These are phyloP conservation scores for Chelonoidis abingdonii DNA, from an alignment of 2,113 vertebrate species.

Conservation along the genomic window DNA sequence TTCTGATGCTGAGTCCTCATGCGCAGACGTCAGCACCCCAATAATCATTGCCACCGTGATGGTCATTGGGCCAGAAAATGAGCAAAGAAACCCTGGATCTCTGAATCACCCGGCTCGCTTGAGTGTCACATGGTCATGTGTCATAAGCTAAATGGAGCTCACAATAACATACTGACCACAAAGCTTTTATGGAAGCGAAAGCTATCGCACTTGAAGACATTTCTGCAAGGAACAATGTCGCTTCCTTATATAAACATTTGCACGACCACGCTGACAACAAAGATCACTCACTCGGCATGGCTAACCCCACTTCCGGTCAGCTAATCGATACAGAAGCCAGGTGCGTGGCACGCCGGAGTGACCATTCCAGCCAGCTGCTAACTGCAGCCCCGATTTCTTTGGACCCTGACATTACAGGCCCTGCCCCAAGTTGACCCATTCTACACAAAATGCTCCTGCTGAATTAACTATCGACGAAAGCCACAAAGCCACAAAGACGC, in stretches of 20 bases:
- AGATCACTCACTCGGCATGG: background rate
- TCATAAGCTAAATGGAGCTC: background rate
- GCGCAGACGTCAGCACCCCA: background rate
- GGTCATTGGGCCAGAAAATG: background rate
- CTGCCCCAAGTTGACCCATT: background rate
- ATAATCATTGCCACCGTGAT: background rate
- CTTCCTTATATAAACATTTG: background rate
- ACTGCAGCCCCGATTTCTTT: background rate
- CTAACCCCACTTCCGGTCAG: background rate
- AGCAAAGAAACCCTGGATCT: background rate
- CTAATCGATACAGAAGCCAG: background rate
- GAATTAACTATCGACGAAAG: background rate
- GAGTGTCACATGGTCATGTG: background rate
- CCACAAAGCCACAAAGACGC: no score
- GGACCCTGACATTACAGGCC: background rate
- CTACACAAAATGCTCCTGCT: background rate
- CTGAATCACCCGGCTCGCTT: background rate
- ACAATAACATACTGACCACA: background rate
- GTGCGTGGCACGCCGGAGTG: background rate
- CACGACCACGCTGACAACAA: background rate
- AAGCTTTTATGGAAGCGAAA: background rate
- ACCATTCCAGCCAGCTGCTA: background rate
- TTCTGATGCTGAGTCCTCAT: background rate
- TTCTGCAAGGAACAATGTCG: background rate
- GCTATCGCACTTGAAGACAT: background rate